Base-by-base conservation (phyloP, 2,113 vertebrate species). In the Sinocyclocheilus maitianheensis region DNA sequence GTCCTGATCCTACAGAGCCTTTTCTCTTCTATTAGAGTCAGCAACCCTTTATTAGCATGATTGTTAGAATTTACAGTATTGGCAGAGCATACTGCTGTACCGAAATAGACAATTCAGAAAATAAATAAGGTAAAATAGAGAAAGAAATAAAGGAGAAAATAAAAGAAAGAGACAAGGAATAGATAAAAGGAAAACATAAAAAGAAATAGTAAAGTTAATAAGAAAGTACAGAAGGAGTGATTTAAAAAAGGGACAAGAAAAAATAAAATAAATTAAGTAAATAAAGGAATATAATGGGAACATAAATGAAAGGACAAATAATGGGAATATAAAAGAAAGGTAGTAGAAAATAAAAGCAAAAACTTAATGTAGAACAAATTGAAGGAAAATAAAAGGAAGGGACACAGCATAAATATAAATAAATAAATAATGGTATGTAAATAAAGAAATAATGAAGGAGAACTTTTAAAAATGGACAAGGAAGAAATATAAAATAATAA, bases 1-100 rank as follows among this genome's bases (percentile, higher is more conserved):
- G 55, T 88, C 77, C 18, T 69, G 46, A 78, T 76, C 84, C 37
- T 83, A 81, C 16, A 84, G 81, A 37, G 60, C 71, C 20, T n/a
- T 20, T 83, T 51, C 81, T 79, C 65, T 67, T 60, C 55, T 46
- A 16, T 83, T 71, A 83, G 76, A 65, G 75, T 85, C 26, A 58
- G 51, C 26, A 78, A 79, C 43, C 34, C 55, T 16, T 43, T 79
- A 48, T 48, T 46, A 37, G 40, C 11, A 79, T 40, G 55, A 62
- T 14, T 62, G 34, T 40, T 62, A 48, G 20, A 8, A 60, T 43
- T 12, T 76, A 48, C 43, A 48, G 46, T 51, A 60, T 60, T 60
- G 22, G 2, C 8, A 60, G 26, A 58, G 11, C 26, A 18, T 30
- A 30, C 51, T 22, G 30, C 76, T 58, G 58, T 22, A 60, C 18